Base-by-base conservation (phyloP, 2,113 vertebrate species). In the Rafetus swinhoei region DNA sequence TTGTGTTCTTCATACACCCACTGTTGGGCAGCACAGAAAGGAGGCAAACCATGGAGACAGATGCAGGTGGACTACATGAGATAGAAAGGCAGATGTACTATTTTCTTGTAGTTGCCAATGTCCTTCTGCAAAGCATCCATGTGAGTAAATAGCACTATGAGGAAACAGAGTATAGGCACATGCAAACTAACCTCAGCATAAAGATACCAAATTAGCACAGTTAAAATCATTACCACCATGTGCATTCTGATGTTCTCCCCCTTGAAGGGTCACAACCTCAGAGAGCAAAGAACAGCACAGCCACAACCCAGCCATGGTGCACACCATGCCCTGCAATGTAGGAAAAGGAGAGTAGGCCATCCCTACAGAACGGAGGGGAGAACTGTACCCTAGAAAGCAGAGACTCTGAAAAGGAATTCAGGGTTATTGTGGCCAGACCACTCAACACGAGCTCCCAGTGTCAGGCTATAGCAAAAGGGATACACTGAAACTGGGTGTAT, bases 101-200 rank as follows among this genome's bases (percentile, higher is more conserved):
- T 7, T n/a, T 55, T 79, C 1, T 35, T 86, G 82, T 88, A 83
- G n/a, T n/a, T 83, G 39, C n/a, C 55, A 35, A 22, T 16, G 35
- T 39, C 39, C 65, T 62, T n/a, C 25, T 81, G 76, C n/a, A 0
- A 0, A 80, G 80, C 53, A 2, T 54, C 18, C 16, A 6, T 7
- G 4, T 2, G 3, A 25, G 22, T 32, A 74, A 92, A 76, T 2
- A n/a, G 59, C 13, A 32, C 22, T 52, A 53, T 15, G 29, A 45
- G 45, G 8, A 45, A 87, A 80, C 8, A 0, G 0, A 14, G 65
- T 55, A 24, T 77, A 24, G n/a, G 18, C 3, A 69, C 0, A 0
- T 65, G 24, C 65, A 82, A 80, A 1, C 57, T 65, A 1, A 62
- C 79, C 56, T 19, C 0, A 60, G 35, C 59, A 60, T 60, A 85